These are phyloP conservation scores for Buathra laborator DNA, from an alignment of 2,888 invertebrate species.

Conservation along the genomic window DNA sequence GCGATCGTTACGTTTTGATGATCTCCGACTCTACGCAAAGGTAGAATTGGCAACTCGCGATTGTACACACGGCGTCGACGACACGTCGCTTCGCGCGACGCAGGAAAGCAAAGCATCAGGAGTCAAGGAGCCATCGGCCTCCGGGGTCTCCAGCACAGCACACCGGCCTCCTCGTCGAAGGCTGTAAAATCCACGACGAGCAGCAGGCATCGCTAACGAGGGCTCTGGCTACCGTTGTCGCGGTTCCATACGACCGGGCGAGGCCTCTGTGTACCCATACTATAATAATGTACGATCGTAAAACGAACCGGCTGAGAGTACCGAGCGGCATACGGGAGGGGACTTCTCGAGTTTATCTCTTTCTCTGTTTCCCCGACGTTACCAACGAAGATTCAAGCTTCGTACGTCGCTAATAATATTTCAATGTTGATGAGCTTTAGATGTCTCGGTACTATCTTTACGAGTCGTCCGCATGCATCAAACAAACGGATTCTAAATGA, in stretches of 20 bases:
- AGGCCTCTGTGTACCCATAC: conserved; percentile 45
- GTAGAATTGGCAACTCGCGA: conserved; percentile 8
- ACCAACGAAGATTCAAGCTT: conserved; percentile 57
- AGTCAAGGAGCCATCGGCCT: conserved; percentile 55
- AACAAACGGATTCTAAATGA: conserved; percentile 45
- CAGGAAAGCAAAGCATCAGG: conserved; percentile 26
- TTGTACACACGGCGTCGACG: neutral
- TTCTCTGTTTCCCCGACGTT: conserved; percentile 49
- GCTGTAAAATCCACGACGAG: conserved; percentile 62
- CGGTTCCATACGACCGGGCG: conserved; percentile 45
- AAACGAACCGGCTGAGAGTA: conserved; percentile 65
- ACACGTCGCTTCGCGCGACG: conserved; percentile 29
- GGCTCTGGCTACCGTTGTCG: conserved; percentile 66
- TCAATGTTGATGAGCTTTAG: conserved; percentile 34
- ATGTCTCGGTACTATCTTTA: conserved; percentile 34
- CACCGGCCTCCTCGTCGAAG: conserved; percentile 48
- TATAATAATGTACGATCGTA: conserved; percentile 65
- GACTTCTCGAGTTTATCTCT: conserved; percentile 48
- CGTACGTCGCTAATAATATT: conserved; percentile 66
- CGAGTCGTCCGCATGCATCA: conserved; percentile 31
- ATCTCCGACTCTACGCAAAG: neutral
- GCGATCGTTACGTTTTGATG: neutral
- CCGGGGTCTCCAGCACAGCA: conserved; percentile 9
- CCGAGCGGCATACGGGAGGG: conserved; percentile 30
- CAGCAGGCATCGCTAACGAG: conserved; percentile 67